Evolutionary conservation across 2,797 vertebrate species (phyloP), one percentile per base, ranked within the genome.

Genomic region (Phrynocephalus forsythii): DNA sequence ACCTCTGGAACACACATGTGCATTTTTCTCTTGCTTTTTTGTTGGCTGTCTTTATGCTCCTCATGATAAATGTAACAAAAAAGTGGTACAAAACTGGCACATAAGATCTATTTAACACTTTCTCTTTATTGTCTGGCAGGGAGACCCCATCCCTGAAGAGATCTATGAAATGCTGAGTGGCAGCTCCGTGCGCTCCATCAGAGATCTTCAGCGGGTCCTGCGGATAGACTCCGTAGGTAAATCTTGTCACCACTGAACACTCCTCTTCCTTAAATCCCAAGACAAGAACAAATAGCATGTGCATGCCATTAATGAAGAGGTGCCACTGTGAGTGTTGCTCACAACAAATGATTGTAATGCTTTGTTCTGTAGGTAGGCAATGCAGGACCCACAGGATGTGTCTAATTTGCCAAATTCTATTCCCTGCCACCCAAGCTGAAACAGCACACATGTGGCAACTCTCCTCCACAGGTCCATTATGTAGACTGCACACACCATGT

Each of bases 151-250:
- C 94, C 98, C 98, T 0, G 95, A 96, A 90, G 98, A 98, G 86
- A 96, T 99, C 95, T 98, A 98, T 84, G 96, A 98, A 95, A 96
- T 98, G 95, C 97, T 99, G 96, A 97, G 97, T 92, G 97, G 96
- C 94, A 97, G 96, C 90, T 96, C 98, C 2, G 97, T 99, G 95
- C 97, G 96, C 85, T 98, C 98, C 86, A 97, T 98, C 85, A 97
- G 97, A 13, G 98, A 99, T 94, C 97, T 99, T 92, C 98, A 97
- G 95, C 97, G 95, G 68, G 96, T 98, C 95, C 97, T 98, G 94
- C 97, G 93, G 67, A 96, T 97, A 94, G 96, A 97, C 94, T 98
- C 97, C 95, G 96, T 97, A 98, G 98, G 98, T 99, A 98, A 99
- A 96, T 96, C 91, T 94, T 93, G 89, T 90, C 93, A 93, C 90